Evolutionary conservation across 2,113 vertebrate species (phyloP), one percentile per base, ranked within the genome.

Genomic region (Tachysurus fulvidraco): DNA sequence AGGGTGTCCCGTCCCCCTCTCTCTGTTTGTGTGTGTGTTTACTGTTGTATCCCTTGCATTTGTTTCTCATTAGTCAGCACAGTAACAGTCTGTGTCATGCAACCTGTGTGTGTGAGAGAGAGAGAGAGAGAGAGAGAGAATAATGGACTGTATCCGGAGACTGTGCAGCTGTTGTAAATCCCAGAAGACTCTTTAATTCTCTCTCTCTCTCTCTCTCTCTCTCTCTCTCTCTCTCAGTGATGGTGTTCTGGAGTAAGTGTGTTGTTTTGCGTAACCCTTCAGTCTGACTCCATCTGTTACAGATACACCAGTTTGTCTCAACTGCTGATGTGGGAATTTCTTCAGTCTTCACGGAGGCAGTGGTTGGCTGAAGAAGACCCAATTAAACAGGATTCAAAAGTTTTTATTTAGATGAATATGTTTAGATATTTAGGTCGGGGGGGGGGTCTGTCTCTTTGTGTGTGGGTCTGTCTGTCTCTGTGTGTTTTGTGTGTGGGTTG

Each of bases 91-190:
- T 25, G 28, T 55, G 57, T 30, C 44, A 52, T 85, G 36, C 30
- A 90, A 55, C 41, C 6, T 0, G 54, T 16, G 65, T 67, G 41
- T 87, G 81, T 83, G 79, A 86, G 81, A 46, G 62, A 82, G 44
- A 80, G 74, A 23, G 67, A 83, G 88, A 64, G 11, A 25, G 83
- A 83, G 83, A 52, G 14, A 44, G 36, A 83, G 88, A 89, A 92
- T 92, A 84, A 90, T 0, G 1, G 88, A 91, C 89, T 91, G 78
- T 78, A 71, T 78, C 30, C 73, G 52, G 83, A 77, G 64, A 64
- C 57, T 57, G 25, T 86, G 54, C 86, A 88, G 86, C 89, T 90
- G 82, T 64, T 84, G 64, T 64, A 83, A 81, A 64, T 28, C 77
- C 62, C 54, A 25, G n/a, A 81, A 30, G 44, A 25, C 62, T 82